Conservation (phyloP, 2,113 vertebrate genomes). For the Monopterus albus region DNA sequence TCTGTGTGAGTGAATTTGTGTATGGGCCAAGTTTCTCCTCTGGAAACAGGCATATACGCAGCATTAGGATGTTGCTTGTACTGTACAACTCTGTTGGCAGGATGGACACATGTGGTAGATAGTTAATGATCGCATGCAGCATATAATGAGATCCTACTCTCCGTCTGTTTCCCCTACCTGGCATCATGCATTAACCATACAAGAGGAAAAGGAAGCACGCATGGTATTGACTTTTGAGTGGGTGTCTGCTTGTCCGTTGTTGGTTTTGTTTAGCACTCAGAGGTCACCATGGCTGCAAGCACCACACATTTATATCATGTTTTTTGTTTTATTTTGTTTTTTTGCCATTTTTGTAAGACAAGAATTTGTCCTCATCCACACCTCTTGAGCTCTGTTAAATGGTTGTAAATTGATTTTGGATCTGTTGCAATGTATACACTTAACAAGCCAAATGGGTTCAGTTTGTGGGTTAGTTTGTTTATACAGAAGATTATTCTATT, state of each 20-base stretch:
- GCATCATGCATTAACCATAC: slow-evolving; percentile 82
- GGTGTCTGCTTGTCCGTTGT: slow-evolving; percentile 74
- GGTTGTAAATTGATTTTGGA: slow-evolving; percentile 74
- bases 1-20: slow-evolving; percentile 23
- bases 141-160: slow-evolving; percentile 79
- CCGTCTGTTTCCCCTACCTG: slow-evolving; percentile 73
- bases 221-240: slow-evolving; percentile 83
- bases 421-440: slow-evolving; percentile 57
- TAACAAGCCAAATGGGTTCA: slow-evolving; percentile 76
- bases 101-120: slow-evolving; percentile 75
- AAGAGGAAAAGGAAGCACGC: slow-evolving; percentile 73
- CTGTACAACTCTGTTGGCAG: slow-evolving; percentile 67
- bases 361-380: slow-evolving; percentile 56
- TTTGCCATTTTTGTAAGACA: neutral
- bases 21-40: slow-evolving; percentile 54
- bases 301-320: slow-evolving; percentile 68
- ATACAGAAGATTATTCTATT: slow-evolving; percentile 70
- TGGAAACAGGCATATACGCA: slow-evolving; percentile 64
- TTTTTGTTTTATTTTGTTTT: slow-evolving; percentile 33
- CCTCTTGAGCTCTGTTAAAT: slow-evolving; percentile 67
- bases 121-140: slow-evolving; percentile 78
- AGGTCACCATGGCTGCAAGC: slow-evolving; percentile 76
- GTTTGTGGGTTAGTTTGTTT: slow-evolving; percentile 67
- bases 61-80: slow-evolving; percentile 69
- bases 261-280: slow-evolving; percentile 72